Evolutionary conservation across 2,797 vertebrate species (phyloP).

Genomic region (Hyperoplus immaculatus): DNA sequence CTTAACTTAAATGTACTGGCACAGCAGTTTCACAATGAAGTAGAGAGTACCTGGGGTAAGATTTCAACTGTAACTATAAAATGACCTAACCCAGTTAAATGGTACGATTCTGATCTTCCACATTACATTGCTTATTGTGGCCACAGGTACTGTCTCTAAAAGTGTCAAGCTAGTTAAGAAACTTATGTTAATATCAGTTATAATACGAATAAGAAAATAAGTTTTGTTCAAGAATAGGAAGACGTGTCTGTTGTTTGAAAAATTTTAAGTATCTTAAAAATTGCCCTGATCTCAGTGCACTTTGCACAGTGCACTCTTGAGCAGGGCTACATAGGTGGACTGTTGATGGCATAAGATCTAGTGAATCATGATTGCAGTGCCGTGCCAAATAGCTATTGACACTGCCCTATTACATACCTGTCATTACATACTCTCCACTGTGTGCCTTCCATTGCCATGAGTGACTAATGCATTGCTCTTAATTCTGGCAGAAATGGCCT

Average conservation of each 20-base stretch:
- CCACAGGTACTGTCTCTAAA: background rate
- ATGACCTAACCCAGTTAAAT: constrained; percentile 9
- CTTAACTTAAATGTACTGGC: background rate
- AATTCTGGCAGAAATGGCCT: constrained; percentile 69
- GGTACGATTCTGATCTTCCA: background rate
- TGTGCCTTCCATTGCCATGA: constrained; percentile 52
- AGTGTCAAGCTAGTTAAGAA: background rate
- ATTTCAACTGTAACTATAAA: background rate
- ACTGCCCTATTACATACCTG: constrained; percentile 5
- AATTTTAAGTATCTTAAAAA: background rate
- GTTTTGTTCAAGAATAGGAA: background rate
- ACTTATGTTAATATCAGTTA: background rate
- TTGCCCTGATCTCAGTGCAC: background rate
- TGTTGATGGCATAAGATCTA: background rate
- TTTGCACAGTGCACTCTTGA: background rate
- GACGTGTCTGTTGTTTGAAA: background rate
- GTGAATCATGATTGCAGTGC: constrained; percentile 39
- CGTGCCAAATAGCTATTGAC: constrained; percentile 22
- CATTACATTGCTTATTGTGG: background rate
- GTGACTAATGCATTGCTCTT: constrained; percentile 76
- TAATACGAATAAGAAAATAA: background rate
- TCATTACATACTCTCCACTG: constrained; percentile 46
- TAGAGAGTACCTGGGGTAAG: background rate
- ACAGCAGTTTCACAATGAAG: background rate
- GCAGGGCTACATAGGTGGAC: background rate